phyloP scores from a whole-genome alignment of 2,797 vertebrate species.

The Leuciscus waleckii region DNA sequence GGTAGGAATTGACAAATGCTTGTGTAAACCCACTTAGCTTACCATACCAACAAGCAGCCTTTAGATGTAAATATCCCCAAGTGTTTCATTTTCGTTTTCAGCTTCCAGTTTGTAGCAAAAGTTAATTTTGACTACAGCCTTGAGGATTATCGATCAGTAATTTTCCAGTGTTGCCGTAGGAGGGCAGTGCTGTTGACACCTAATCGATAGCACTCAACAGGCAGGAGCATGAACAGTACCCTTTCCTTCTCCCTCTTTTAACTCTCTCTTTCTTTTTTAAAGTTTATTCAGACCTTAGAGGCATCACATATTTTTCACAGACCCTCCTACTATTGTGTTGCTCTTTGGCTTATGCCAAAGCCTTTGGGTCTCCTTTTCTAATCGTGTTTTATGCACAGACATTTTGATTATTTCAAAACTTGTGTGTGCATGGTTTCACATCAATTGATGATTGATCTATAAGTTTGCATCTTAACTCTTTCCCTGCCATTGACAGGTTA shows the following conservation, averaged over 20 bases:
- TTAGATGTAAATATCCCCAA: conserved; percentile 12
- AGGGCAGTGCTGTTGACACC: conserved; percentile 4
- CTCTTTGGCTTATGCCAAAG: neutral
- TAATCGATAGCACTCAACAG: conserved; percentile 47
- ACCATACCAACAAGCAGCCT: neutral
- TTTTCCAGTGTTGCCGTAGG: conserved; percentile 20
- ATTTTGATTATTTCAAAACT: neutral
- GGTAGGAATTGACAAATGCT: conserved; percentile 16
- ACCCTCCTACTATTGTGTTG: neutral
- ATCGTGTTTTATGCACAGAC: neutral
- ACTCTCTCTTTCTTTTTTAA: neutral
- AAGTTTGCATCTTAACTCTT: neutral
- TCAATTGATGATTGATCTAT: neutral
- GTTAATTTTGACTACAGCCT: neutral
- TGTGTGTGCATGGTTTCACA: neutral
- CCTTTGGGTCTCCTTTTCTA: neutral
- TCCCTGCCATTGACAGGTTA: no score
- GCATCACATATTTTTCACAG: neutral
- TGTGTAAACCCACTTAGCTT: conserved; percentile 13
- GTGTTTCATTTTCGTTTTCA: neutral
- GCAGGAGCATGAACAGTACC: conserved; percentile 29
- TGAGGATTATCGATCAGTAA: conserved; percentile 34
- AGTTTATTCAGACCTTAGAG: conserved; percentile 3
- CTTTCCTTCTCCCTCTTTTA: conserved; percentile 4
- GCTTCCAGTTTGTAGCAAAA: neutral